Evolutionary conservation across 2,797 vertebrate genomes (phyloP), one percentile per base, ranked within the genome.

Genomic region (Catostomus latipinnis): DNA sequence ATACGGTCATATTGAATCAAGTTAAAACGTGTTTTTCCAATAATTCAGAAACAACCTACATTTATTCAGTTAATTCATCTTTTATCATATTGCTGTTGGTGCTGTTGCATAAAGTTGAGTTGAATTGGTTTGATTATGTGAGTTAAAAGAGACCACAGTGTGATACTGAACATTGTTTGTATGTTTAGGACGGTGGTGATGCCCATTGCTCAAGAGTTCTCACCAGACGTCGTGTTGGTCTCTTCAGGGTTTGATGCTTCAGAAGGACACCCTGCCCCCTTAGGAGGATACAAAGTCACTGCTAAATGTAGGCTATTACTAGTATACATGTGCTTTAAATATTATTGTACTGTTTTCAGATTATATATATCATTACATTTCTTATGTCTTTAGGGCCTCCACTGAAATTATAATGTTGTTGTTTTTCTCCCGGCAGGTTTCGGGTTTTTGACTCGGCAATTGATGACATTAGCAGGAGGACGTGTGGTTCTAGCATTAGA

Each of bases 221-320:
- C 94, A 73, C 97, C 97, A 0, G 96, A 98, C 0, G 90, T 99
- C 50, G 96, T 99, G 73, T 92, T 99, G 87, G 97, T 99, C 53
- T 99, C 97, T 0, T 96, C 97, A 0, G 97, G 97, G 13, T 98
- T 98, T 43, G 97, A 98, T 0, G 97, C 97, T 0, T 96, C 96
- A 0, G 96, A 98, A 14, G 97, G 97, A 10, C 97, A 98, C 84
- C 93, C 95, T 0, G 90, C 96, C 11, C 96, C 97, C 0, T 89
- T 99, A 82, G 97, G 97, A 8, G 97, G 97, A 76, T 98, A 98
- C 93, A 96, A 93, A 86, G 97, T 98, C 85, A 96, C 97, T 0
- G 94, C 97, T 82, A 98, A 97, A 93, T 98, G 97, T 99, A 94
- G 94, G 96, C 71, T 50, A 10, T 54, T 66, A 53, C 49, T 52